Evolutionary conservation across 2,888 invertebrate genomes (phyloP), one percentile per base, ranked within the genome.

Genomic region (Epinotia ramella): DNA sequence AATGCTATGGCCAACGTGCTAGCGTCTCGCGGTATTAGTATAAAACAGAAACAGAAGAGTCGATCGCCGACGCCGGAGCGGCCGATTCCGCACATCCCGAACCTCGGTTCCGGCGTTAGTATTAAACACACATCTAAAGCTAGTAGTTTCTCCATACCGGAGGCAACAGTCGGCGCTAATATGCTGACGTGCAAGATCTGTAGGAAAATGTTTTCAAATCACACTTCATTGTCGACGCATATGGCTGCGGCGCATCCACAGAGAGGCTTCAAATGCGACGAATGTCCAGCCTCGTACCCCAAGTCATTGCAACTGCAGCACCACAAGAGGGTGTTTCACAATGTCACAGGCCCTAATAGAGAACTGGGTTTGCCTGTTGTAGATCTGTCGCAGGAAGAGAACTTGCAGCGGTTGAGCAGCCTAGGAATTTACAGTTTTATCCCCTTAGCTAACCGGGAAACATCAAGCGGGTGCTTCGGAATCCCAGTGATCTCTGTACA

Each of bases 1-100:
- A 96, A 96, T 83, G 96, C 96, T 0, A 97, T 97, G 83, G 97
- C 97, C 0, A 96, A 96, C 84, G 96, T 97, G 76, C 88, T 97
- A 76, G 97, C 97, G 3, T 96, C 96, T 7, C 93, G 97, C 78
- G 97, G 97, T 2, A 97, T 97, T 73, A 97, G 97, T 53, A 96
- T 97, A 0, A 97, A 97, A 64, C 95, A 96, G 60, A 96, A 96
- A 64, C 95, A 96, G 40, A 96, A 94, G 82, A 89, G 92, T 78
- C 86, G 94, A 12, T 91, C 92, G 16, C 91, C 94, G 1, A 89
- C 91, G 44, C 92, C 95, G 1, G 92, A 94, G 79, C 84, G 92
- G 33, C 90, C 94, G 0, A 78, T 92, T 1, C 92, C 95, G 5
- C 92, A 94, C 78, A 92, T 95, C 66, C 91, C 93, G 71, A 89